phyloP scores from a whole-genome alignment of 2,797 vertebrate species.

The Orestias chungarensis region DNA sequence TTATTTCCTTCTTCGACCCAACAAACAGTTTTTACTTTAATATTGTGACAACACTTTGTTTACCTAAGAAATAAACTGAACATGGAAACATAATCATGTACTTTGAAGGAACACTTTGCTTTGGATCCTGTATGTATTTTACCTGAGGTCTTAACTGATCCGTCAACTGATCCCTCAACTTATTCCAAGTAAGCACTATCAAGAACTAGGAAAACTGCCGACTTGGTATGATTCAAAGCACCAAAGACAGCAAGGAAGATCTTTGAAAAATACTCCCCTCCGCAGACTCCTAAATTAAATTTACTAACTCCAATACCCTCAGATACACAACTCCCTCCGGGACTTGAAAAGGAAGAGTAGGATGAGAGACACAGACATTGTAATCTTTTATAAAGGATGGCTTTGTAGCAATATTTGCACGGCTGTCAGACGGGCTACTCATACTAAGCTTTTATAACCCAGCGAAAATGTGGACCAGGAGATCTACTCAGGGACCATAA shows the following conservation, averaged over 20 bases:
- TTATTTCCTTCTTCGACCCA: not conserved
- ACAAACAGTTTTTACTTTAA: not conserved
- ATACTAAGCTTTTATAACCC: not conserved
- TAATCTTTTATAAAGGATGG: not conserved
- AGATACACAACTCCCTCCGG: constrained; percentile 7
- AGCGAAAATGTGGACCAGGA: not conserved
- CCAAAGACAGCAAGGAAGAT: constrained; percentile 37
- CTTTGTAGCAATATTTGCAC: not conserved
- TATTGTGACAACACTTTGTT: no score
- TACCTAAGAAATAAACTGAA: not conserved
- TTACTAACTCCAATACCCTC: constrained; percentile 29
- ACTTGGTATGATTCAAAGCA: constrained; percentile 40
- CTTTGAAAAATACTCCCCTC: constrained; percentile 57
- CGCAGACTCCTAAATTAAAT: constrained; percentile 58
- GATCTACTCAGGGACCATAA: not conserved
- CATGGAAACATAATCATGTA: not conserved
- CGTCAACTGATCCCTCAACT: constrained; percentile 21
- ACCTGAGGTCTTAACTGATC: constrained; percentile 34
- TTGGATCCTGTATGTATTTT: constrained; percentile 1
- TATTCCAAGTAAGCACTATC: constrained; percentile 32
- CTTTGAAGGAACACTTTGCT: not conserved
- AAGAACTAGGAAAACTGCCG: constrained; percentile 50
- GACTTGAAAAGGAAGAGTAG: not conserved
- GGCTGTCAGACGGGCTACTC: not conserved
- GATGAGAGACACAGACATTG: not conserved